Base-by-base conservation (phyloP, 2,888 invertebrate genomes). In the Helicoverpa assulta region DNA sequence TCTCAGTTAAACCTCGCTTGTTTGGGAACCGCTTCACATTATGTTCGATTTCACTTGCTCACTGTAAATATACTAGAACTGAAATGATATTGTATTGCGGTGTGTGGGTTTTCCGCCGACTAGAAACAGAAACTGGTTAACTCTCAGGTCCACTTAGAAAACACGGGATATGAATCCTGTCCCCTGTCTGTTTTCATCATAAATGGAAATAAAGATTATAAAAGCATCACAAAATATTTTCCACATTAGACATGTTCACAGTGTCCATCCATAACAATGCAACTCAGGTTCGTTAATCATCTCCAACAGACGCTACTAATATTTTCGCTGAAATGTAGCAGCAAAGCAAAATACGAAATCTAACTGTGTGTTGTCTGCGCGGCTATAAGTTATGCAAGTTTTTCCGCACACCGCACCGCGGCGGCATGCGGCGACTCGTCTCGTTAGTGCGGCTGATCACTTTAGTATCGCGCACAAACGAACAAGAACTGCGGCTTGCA, bases 301-400 rank as follows among this genome's bases (percentile, higher is more conserved):
- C 19, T 57, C 1, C 58, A 18, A 37, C 18, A 1, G 12, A 18
- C 16, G 6, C 26, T 19, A 43, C 53, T 37, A 50, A 61, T 54
- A 5, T 40, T 47, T 47, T 5, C 47, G n/a, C 16, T n/a, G 6
- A 47, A 60, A 57, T 40, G 21, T 26, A 40, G 6, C 26, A n/a
- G n/a, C n/a, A n/a, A 53, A 55, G 37, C 12, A 19, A 18, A 67
- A 18, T 51, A 54, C 19, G 26, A 19, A 53, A 26, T 52, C 29
- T 61, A 16, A 50, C 29, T 50, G 18, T 43, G 37, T 18, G 12
- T 16, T 29, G 69, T 56, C 62, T 29, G 55, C 29, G 58, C 50
- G 33, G 66, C 67, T 55, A 47, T 76, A 47, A 83, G 65, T 75
- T 70, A 79, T 79, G 72, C 82, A 70, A 76, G 68, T 79, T 79